Evolutionary conservation across 2,888 invertebrate genomes (phyloP).

Genomic region (Micropterix aruncella): DNA sequence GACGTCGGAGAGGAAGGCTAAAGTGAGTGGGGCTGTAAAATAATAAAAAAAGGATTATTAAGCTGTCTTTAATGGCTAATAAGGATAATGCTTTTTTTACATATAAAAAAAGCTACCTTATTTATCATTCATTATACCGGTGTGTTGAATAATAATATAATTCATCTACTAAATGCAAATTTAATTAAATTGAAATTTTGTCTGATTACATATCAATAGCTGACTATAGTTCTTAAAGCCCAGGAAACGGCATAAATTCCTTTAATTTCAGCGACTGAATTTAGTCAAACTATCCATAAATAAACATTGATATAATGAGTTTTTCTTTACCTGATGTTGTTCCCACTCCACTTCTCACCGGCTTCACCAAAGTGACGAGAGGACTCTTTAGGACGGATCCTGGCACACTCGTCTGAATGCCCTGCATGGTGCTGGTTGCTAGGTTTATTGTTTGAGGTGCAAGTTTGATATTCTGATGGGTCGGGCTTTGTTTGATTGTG

Average conservation of each 20-base stretch:
- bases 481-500: constrained; percentile 4
- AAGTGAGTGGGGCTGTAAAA: constrained; percentile 25
- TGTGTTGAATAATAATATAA: too few species aligned
- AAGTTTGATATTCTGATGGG: constrained; percentile 10
- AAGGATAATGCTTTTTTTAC: background rate
- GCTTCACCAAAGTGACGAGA: constrained; percentile 27
- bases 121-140: too few species aligned
- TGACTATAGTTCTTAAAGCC: too few species aligned
- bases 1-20: constrained; percentile 26
- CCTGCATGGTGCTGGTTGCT: constrained; percentile 5
- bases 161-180: too few species aligned
- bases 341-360: constrained; percentile 22
- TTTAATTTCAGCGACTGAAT: too few species aligned
- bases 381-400: constrained; percentile 24
- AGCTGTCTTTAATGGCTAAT: too few species aligned
- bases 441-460: constrained; percentile 7
- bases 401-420: background rate
- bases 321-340: constrained; percentile 22
- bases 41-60: background rate
- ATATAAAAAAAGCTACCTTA: too few species aligned
- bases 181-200: too few species aligned
- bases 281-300: too few species aligned
- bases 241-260: too few species aligned
- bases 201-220: too few species aligned
- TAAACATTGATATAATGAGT: too few species aligned